These are phyloP conservation scores for Larimichthys crocea DNA, from an alignment of 2,113 vertebrate species.

Conservation along the genomic window DNA sequence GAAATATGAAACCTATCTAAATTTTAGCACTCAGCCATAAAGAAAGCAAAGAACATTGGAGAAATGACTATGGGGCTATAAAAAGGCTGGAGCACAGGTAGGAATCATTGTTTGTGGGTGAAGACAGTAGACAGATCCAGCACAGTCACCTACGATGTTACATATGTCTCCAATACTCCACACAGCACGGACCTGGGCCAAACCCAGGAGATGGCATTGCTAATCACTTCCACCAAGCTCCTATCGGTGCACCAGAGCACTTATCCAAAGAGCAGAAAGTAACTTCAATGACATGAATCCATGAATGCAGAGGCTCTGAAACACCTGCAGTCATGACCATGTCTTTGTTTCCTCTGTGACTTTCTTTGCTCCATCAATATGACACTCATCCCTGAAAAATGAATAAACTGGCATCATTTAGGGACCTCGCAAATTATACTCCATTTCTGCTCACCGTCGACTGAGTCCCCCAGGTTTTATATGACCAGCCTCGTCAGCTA, in stretches of 20 bases:
- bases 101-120: no score
- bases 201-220: constrained; percentile 4
- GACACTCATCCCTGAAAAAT: constrained; percentile 56
- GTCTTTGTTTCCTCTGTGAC: constrained; percentile 39
- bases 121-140: no score
- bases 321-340: constrained; percentile 4
- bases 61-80: no score
- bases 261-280: constrained; percentile 2
- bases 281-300: constrained; percentile 16
- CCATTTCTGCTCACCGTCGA: constrained; percentile 62
- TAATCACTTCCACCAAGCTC: constrained; percentile 26
- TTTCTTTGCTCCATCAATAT: constrained; percentile 59
- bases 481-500: constrained; percentile 67
- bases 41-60: no score
- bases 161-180: no score
- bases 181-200: no score
- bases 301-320: constrained; percentile 3
- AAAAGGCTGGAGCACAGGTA: no score
- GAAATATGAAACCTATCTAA: no score
- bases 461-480: constrained; percentile 70
- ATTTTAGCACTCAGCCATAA: no score
- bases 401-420: constrained; percentile 67
- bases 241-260: constrained; percentile 11
- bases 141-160: no score
- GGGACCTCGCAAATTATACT: constrained; percentile 68